Conservation (phyloP, 2,113 vertebrate species). For the Clinocottus analis region DNA sequence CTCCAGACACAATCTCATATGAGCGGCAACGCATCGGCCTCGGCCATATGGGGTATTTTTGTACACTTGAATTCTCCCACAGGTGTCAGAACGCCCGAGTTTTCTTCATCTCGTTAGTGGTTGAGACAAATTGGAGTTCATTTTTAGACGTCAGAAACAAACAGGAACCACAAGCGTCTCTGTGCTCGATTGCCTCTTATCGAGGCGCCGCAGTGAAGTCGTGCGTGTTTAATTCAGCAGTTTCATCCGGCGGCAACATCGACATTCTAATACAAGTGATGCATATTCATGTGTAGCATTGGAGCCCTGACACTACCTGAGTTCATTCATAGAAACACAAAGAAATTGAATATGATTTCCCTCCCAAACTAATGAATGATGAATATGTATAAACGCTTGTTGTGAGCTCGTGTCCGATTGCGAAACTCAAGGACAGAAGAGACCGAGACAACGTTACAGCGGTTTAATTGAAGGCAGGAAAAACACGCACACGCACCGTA, state of each 20-base stretch:
- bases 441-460: not conserved
- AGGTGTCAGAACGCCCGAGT: not conserved
- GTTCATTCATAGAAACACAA: not conserved
- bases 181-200: constrained; percentile 26
- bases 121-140: constrained; percentile 13
- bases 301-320: not conserved
- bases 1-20: not conserved
- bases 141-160: no score
- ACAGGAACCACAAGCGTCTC: constrained; percentile 18
- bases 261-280: not conserved
- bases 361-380: not conserved
- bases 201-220: constrained; percentile 13
- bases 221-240: not conserved
- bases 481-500: constrained; percentile 32
- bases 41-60: not conserved
- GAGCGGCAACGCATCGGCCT: not conserved
- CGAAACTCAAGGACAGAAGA: constrained; percentile 11
- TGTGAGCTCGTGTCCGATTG: no score
- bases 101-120: constrained; percentile 19
- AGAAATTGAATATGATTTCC: not conserved
- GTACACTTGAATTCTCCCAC: not conserved
- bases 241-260: not conserved
- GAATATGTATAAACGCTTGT: constrained; percentile 48
- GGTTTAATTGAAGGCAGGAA: constrained; percentile 35
- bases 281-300: constrained; percentile 14